Conservation (phyloP, 2,888 invertebrate species). For the Diaperis boleti region DNA sequence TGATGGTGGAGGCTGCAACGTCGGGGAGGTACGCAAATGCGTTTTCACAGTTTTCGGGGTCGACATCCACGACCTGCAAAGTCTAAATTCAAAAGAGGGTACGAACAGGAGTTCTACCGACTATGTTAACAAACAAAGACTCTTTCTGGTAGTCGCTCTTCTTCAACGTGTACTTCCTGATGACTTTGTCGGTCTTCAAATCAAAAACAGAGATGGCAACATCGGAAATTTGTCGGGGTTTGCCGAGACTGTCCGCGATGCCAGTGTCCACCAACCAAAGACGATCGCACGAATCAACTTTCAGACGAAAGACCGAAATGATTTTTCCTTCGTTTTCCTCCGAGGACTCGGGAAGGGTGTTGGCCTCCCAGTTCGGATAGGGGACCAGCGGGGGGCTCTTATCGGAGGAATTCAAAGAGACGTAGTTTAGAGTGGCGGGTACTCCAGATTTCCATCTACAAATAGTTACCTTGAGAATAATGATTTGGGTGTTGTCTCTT, state of each 20-base stretch:
- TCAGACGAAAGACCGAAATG: slow-evolving; percentile 80
- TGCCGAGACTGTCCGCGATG: slow-evolving; percentile 79
- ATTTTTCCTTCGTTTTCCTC: slow-evolving; percentile 71
- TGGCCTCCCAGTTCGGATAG: slow-evolving; percentile 83
- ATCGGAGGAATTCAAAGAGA: slow-evolving; percentile 68
- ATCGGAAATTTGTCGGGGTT: slow-evolving; percentile 70
- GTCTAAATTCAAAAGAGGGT: not conserved
- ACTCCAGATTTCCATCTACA: slow-evolving; percentile 76
- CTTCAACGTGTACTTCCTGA: slow-evolving; percentile 78
- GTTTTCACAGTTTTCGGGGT: slow-evolving; percentile 77
- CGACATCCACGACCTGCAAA: slow-evolving; percentile 77
- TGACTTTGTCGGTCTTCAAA: slow-evolving; percentile 78
- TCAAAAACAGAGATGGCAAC: slow-evolving; percentile 79
- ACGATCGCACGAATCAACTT: slow-evolving; percentile 81
- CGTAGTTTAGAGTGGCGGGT: slow-evolving; percentile 77
- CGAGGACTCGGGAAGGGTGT: slow-evolving; percentile 76
- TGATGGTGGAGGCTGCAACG: slow-evolving; percentile 79
- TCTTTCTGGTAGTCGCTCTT: slow-evolving; percentile 76
- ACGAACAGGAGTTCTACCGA: slow-evolving; percentile 53
- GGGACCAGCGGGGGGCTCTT: slow-evolving; percentile 80
- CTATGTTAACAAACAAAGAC: slow-evolving; percentile 85
- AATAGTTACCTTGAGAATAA: not conserved
- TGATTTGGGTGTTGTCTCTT: too few species aligned
- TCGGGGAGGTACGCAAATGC: slow-evolving; percentile 85
- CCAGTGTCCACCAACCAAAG: slow-evolving; percentile 88